Evolutionary conservation across 2,888 invertebrate species (phyloP), one percentile per base, ranked within the genome.

Genomic region (Athalia rosae): DNA sequence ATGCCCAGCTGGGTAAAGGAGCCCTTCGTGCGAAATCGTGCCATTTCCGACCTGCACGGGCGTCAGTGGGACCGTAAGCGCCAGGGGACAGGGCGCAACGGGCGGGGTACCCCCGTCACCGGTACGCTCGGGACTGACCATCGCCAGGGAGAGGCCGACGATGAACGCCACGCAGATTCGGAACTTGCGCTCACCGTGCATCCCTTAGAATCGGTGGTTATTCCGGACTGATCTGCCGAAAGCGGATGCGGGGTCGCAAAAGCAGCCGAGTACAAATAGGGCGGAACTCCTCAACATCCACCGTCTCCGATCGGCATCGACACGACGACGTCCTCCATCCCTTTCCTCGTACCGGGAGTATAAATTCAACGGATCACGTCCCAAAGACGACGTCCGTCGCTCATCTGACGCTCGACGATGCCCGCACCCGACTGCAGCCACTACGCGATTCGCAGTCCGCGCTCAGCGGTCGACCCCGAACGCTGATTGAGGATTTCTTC

Each of bases 1-100:
- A 48, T 67, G 76, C 0, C 77, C 77, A 1, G 62, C 62, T 0
- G 86, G 82, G 47, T 86, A 87, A 11, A 80, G 1, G 2, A 81
- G 11, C 5, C 79, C 81, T 0, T 83, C 71, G 80, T 86, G 77
- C 13, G 80, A 28, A 15, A 85, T n/a, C n/a, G 82, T 84, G 9
- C 80, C 84, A 71, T 85, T 84, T 3, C 76, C 76, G 43, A 80
- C 80, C 45, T 61, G 13, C 8, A 67, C 80, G 13, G 71, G 63
- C 4, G 28, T 5, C 28, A 61, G 48, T 28, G 59, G 61, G 4
- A 74, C 45, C 0, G 73, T n/a, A 11, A 61, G 63, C 4, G 76
- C 63, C 45, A 8, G 69, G 5, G 78, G 66, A 62, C 84, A 83
- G 81, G 80, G 4, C 3, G 28, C 41, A 13, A n/a, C 48, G 13